These are phyloP conservation scores for Potorous gilbertii DNA, from an alignment of 2,797 vertebrate genomes.

Conservation along the genomic window DNA sequence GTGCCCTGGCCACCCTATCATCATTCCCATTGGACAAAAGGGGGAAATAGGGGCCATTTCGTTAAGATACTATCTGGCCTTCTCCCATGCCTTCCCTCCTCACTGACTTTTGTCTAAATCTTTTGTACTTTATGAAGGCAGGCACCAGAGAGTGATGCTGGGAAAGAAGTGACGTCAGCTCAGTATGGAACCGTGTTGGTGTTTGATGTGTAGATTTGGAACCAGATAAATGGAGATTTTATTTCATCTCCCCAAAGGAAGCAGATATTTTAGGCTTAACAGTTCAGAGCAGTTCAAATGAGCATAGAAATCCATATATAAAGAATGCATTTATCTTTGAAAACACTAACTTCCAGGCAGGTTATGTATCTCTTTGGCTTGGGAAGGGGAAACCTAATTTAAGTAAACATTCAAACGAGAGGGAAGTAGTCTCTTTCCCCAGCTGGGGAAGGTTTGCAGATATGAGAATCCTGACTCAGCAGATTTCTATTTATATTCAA, in stretches of 20 bases:
- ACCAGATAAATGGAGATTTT: constrained; percentile 22
- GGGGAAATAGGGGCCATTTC: neutral
- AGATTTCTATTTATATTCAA: constrained; percentile 79
- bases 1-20: neutral
- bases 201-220: constrained; percentile 40
- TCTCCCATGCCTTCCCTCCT: neutral
- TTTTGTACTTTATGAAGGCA: constrained; percentile 26
- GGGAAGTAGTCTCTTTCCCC: constrained; percentile 58
- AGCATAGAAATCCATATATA: constrained; percentile 46
- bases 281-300: constrained; percentile 49
- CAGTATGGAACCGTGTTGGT: neutral
- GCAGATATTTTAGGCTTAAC: constrained; percentile 55
- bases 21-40: neutral
- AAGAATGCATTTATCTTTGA: constrained; percentile 54
- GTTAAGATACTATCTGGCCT: neutral
- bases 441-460: constrained; percentile 77
- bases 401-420: constrained; percentile 71
- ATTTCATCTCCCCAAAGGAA: constrained; percentile 56
- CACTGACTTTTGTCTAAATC: constrained; percentile 34
- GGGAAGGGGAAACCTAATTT: constrained; percentile 61
- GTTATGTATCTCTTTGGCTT: constrained; percentile 30
- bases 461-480: constrained; percentile 77
- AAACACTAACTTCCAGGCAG: constrained; percentile 52
- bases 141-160: constrained; percentile 16
- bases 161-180: neutral